These are phyloP conservation scores for Ecliptopera silaceata DNA, from an alignment of 2,888 invertebrate genomes.

Conservation along the genomic window DNA sequence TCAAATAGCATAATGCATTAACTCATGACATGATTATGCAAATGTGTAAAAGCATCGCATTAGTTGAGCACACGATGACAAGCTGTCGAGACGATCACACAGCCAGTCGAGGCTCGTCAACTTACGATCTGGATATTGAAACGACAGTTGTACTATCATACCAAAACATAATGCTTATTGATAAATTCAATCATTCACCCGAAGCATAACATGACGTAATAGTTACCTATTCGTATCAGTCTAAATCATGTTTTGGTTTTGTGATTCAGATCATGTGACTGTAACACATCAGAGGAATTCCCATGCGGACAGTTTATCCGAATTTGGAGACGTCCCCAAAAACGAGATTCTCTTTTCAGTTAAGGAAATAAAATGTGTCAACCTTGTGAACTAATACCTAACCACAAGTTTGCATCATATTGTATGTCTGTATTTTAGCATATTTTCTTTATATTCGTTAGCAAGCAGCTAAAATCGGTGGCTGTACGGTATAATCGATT, in stretches of 20 bases:
- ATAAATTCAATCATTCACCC: constrained; percentile 4
- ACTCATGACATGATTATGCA: constrained; percentile 26
- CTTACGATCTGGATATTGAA: background rate
- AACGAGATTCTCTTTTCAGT: background rate
- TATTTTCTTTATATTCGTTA: background rate
- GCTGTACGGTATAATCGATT: background rate
- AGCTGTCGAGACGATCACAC: constrained; percentile 1
- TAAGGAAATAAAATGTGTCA: background rate
- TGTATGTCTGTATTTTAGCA: background rate
- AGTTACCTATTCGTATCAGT: background rate
- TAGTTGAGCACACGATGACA: constrained; percentile 15
- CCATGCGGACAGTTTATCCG: background rate
- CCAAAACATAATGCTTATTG: background rate
- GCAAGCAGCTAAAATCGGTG: background rate
- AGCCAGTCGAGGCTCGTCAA: constrained; percentile 3
- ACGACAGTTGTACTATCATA: constrained; percentile 4
- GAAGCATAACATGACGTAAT: background rate
- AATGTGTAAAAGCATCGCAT: constrained; percentile 24
- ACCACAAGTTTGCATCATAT: background rate
- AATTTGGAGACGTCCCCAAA: background rate
- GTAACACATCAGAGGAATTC: background rate
- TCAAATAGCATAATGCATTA: constrained; percentile 19
- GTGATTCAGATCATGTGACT: background rate
- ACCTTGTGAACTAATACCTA: background rate
- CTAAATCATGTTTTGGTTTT: background rate